Conservation (phyloP, 2,888 invertebrate genomes). For the Drosophila bunnanda region DNA sequence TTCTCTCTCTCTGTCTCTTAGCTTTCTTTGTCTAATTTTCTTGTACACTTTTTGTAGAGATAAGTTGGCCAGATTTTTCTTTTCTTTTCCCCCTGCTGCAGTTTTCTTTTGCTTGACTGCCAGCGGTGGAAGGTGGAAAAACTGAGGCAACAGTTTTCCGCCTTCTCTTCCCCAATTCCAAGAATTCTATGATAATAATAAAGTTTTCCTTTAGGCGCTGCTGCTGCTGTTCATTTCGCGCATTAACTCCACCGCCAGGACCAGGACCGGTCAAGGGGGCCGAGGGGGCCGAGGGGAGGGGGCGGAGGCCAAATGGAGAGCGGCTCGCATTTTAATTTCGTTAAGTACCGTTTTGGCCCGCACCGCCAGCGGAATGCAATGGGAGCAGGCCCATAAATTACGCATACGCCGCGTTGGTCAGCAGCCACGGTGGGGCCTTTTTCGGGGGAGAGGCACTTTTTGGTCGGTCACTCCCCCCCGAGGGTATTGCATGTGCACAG, state of each 20-base stretch:
- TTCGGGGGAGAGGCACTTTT: background rate
- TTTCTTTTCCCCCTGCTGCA: slow-evolving; percentile 8
- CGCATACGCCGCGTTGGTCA: slow-evolving; percentile 54
- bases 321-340: slow-evolving; percentile 57
- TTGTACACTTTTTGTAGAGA: slow-evolving; percentile 15
- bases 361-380: slow-evolving; percentile 30
- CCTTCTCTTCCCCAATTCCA: slow-evolving; percentile 21
- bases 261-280: too few species aligned
- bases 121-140: background rate
- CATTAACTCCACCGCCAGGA: slow-evolving; percentile 50
- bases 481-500: slow-evolving; percentile 9
- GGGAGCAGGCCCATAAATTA: slow-evolving; percentile 52
- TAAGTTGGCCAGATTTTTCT: slow-evolving; percentile 15
- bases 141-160: slow-evolving; percentile 19
- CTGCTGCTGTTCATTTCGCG: slow-evolving; percentile 39
- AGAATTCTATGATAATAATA: slow-evolving; percentile 61
- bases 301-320: background rate
- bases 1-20: background rate
- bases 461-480: slow-evolving; percentile 7
- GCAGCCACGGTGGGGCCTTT: background rate
- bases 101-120: slow-evolving; percentile 7
- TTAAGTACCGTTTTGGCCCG: slow-evolving; percentile 54
- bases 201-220: slow-evolving; percentile 48
- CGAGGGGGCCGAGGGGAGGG: background rate
- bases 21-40: background rate